Percentiles rank a stretch among this genome's conserved stretches.
Conservation (phyloP, 2,113 vertebrate genomes). For the Varanus salvator region DNA sequence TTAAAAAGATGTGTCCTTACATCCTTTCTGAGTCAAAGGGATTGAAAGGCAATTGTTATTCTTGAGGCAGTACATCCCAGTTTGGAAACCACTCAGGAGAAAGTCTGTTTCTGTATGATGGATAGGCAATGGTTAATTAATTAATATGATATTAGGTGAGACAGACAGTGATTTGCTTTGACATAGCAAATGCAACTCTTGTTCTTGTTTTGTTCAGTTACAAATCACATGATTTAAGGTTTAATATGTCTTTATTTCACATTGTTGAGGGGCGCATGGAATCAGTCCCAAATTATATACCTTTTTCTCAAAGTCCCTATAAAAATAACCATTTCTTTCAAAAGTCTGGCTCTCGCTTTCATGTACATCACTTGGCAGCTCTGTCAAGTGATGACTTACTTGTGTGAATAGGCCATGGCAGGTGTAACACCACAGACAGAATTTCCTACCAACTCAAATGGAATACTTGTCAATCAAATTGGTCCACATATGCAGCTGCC, state of each 20-base stretch:
- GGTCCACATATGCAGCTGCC: background rate
- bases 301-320: background rate
- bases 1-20: no score
- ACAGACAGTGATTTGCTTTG: background rate
- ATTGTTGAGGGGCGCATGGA: background rate
- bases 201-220: background rate
- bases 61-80: no score
- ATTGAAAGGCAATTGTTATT: no score
- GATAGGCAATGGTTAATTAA: no score
- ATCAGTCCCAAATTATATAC: background rate
- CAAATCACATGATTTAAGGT: background rate
- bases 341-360: background rate
- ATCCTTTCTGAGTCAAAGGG: no score
- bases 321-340: background rate
- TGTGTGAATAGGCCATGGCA: background rate
- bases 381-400: background rate
- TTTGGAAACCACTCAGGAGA: no score
- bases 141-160: no score
- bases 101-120: no score
- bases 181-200: background rate
- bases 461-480: background rate
- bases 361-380: background rate
- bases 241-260: background rate
- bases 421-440: background rate
- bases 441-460: background rate